Evolutionary conservation across 1,140 invertebrate genomes (phyloP).

Genomic region (Bemisia tabaci): DNA sequence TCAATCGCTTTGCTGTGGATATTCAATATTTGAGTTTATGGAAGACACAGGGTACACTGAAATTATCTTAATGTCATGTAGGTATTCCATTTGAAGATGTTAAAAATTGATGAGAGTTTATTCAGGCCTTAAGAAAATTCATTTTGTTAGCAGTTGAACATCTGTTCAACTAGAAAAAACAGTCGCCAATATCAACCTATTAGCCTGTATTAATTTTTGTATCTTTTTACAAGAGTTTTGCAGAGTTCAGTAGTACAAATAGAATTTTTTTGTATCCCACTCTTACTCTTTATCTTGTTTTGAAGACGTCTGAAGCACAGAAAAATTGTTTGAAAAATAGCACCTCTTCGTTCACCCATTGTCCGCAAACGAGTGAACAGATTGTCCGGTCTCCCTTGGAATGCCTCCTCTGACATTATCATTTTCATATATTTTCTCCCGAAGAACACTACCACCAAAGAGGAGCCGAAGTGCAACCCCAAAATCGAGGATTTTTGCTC

Average conservation of each 20-base stretch:
- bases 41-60: too few relatives aligned
- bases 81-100: too few relatives aligned
- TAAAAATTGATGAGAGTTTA: too few relatives aligned
- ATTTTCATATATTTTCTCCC: not conserved
- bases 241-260: not conserved
- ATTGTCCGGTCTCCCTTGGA: not conserved
- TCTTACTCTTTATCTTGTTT: not conserved
- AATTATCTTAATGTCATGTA: too few relatives aligned
- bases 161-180: too few relatives aligned
- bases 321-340: not conserved
- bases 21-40: too few relatives aligned
- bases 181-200: too few relatives aligned
- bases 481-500: not conserved
- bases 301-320: not conserved
- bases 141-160: too few relatives aligned
- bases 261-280: not conserved
- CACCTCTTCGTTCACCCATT: not conserved
- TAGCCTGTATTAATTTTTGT: not conserved
- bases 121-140: too few relatives aligned
- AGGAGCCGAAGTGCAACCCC: not conserved
- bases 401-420: not conserved
- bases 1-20: too few relatives aligned
- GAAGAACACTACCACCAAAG: not conserved
- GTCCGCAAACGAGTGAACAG: not conserved
- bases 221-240: not conserved